phyloP scores from a whole-genome alignment of 2,113 vertebrate species.

The Cryptoleucopteryx plumbea region DNA sequence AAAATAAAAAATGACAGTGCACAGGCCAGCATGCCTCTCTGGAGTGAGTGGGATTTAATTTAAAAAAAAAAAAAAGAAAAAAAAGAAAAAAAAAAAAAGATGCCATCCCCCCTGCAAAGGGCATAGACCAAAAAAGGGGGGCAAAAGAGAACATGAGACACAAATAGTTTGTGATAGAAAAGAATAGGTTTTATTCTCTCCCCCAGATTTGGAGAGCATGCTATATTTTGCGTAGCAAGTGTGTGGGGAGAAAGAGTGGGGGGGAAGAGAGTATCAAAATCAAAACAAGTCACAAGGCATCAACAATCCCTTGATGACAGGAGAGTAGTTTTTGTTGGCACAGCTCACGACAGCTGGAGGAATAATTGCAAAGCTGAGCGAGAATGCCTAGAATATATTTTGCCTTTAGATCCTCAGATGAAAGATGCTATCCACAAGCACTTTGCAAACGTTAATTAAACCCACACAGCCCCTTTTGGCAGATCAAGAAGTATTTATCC shows the following conservation, averaged over 20 bases:
- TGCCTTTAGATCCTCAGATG: constrained; percentile 26
- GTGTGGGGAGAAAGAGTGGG: not conserved
- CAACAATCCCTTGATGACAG: constrained; percentile 42
- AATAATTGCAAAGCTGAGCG: constrained; percentile 11
- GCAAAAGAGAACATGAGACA: not conserved
- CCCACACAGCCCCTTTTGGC: constrained; percentile 40
- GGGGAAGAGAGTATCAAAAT: constrained; percentile 13
- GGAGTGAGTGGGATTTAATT: not conserved
- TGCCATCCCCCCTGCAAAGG: not conserved
- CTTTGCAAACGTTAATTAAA: constrained; percentile 53
- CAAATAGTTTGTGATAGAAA: not conserved
- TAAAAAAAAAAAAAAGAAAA: not conserved
- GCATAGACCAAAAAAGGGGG: not conserved
- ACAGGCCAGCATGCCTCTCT: not conserved
- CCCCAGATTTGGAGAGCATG: not conserved
- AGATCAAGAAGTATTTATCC: constrained; percentile 23
- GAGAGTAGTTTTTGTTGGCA: constrained; percentile 47
- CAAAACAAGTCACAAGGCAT: constrained; percentile 32
- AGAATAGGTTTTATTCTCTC: not conserved
- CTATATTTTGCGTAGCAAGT: not conserved
- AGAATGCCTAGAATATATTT: constrained; percentile 29
- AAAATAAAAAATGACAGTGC: not conserved
- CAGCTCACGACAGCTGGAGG: constrained; percentile 41
- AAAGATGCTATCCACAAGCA: constrained; percentile 51
- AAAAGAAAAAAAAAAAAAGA: rapidly evolving